Base-by-base conservation (phyloP, 1,140 invertebrate genomes). In the Campoletis sonorensis region DNA sequence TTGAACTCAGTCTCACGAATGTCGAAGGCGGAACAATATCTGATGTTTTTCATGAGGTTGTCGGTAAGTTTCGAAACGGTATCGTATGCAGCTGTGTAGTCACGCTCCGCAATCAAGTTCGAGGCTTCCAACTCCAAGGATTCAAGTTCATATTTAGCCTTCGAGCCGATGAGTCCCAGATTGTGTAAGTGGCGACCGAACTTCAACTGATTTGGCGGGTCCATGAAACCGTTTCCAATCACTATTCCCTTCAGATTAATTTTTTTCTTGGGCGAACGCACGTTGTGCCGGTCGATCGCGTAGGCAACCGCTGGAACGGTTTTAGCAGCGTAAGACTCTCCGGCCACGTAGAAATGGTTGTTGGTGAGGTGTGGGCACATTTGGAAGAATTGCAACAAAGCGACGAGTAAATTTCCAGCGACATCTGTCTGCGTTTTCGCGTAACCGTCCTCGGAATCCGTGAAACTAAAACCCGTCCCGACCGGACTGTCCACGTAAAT, bases 401-500 rank as follows among this genome's bases (percentile, higher is more conserved):
- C 94, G 49, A 92, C 92, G 82, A 95, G 94, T 0, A 96, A 83
- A 85, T 96, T 93, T 61, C 93, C 90, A 0, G 95, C 95, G 1
- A 97, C 94, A 87, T 94, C 91, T n/a, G 92, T 93, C 89, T 96
- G 93, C 89, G 96, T 94, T 23, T 87, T 92, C 8, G 94, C 94
- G 86, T 94, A 95, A 10, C 95, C 94, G 72, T 89, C 90, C 4
- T 94, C 92, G 61, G 94, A 87, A 0, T 94, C 93, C 0, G 95
- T 96, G 83, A 96, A 96, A 86, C 96, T 96, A 83, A 94, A 97
- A 3, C 96, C 96, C 23, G 96, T 96, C 1, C 96, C 96, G 58
- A 97, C 97, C 8, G 97, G 97, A 89, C 97, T 97, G 87, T 98
- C 97, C 77, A 98, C 96, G 86, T 96, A 98, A 26, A 98, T 92